phyloP scores from a whole-genome alignment of 1,140 invertebrate species.

The Venturia canescens region DNA sequence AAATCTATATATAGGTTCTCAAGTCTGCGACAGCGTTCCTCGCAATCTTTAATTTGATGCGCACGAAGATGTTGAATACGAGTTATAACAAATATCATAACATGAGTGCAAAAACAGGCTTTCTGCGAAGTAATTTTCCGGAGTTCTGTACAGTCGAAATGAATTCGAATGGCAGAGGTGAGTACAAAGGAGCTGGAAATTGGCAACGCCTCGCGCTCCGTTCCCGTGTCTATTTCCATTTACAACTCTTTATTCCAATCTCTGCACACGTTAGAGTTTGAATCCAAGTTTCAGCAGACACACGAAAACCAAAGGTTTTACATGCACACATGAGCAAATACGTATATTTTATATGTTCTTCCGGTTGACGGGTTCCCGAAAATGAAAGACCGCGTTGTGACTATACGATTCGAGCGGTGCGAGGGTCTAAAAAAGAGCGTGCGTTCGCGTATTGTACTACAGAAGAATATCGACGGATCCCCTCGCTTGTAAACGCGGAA shows the following conservation, averaged over 20 bases:
- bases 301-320: neutral
- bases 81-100: neutral
- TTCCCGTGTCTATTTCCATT: neutral
- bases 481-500: neutral
- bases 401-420: neutral
- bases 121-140: neutral
- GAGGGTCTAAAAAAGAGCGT: conserved; percentile 14
- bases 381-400: conserved; percentile 9
- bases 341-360: conserved; percentile 12
- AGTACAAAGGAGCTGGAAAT: neutral
- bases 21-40: no score
- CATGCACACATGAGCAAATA: neutral
- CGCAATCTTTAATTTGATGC: no score
- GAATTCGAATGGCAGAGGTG: neutral
- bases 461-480: neutral
- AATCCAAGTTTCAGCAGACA: conserved; percentile 31
- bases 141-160: neutral
- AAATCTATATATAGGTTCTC: no score
- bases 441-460: conserved; percentile 18
- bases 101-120: neutral
- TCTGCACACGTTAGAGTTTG: conserved; percentile 12
- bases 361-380: conserved; percentile 26
- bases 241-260: neutral
- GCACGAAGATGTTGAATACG: neutral
- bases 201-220: neutral